Percentiles rank a stretch among this genome's conserved stretches.
phyloP scores from a whole-genome alignment of 1,140 invertebrate genomes.

The Cherax destructor region DNA sequence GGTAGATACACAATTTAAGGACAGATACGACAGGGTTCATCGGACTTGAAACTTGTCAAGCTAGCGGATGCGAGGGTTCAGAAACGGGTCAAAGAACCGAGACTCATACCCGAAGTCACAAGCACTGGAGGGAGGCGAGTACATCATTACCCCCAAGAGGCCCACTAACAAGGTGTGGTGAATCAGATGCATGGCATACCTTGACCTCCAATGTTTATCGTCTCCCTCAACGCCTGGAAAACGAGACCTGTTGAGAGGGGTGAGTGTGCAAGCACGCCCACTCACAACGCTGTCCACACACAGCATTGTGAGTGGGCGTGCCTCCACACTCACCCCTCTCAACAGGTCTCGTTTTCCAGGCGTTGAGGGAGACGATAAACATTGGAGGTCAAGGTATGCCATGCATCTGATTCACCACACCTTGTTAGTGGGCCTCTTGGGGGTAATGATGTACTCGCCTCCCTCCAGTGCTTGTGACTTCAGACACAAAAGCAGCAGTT shows the following conservation, averaged over 20 bases:
- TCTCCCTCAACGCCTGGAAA: neutral
- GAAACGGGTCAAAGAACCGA: no score
- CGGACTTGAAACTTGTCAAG: no score
- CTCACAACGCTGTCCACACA: no score
- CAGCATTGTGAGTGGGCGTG: no score
- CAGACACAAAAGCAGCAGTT: no score
- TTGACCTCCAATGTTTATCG: neutral
- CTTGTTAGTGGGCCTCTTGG: neutral
- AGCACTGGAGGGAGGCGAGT: no score
- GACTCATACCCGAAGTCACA: neutral
- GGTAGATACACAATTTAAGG: no score
- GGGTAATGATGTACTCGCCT: no score
- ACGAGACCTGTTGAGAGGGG: neutral
- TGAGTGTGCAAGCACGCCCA: neutral
- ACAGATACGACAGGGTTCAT: no score
- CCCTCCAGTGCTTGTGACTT: neutral
- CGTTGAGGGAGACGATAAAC: neutral
- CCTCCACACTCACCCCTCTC: neutral
- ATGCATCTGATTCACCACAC: neutral
- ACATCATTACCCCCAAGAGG: no score
- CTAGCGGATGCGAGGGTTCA: no score
- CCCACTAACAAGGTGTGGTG: neutral
- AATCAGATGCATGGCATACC: neutral
- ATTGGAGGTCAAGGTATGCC: neutral
- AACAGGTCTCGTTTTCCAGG: neutral